Evolutionary conservation across 2,797 vertebrate genomes (phyloP), one percentile per base, ranked within the genome.

Genomic region (Acanthis flammea): DNA sequence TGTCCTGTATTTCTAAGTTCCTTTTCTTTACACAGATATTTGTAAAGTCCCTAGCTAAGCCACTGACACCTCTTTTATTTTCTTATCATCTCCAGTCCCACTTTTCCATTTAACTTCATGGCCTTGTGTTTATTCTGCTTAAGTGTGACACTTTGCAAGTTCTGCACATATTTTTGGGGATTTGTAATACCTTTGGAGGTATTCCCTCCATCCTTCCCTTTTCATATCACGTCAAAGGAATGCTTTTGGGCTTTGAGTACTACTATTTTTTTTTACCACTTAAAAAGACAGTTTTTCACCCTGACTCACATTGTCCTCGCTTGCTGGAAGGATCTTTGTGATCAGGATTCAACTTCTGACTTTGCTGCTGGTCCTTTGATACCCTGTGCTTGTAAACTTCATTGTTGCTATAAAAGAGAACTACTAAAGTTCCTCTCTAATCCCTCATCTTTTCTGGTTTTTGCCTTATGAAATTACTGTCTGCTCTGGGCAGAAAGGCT

Each of bases 251-350:
- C 21, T 86, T 75, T 44, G 24, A 65, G 18, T 13, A 7, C 3
- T 70, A 77, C 14, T 76, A 2, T 33, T 48, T 13, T 65, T 82
- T 79, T 42, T 84, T 75, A 61, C 22, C 42, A 11, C 12, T 47
- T 65, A 62, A 68, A 89, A 61, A 61, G n/a, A 13, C 14, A 67
- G 6, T 19, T 86, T 90, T 90, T 54, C 27, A 67, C 17, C 14
- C 25, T 37, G 10, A 6, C 1, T 81, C 0, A 0, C 62, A 11
- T 27, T 76, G 27, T 58, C 17, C 16, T 88, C 51, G 3, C 23
- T 75, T 75, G 8, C 19, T 80, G 23, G 66, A 76, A 75, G 30
- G 19, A 35, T 79, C 10, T 41, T 47, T 86, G 42, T 3, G 3
- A 57, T 77, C n/a, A 86, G 42, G 41, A 74, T 61, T 86, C 10